Conservation (phyloP, 1,140 invertebrate genomes). For the Bombyx mandarina region DNA sequence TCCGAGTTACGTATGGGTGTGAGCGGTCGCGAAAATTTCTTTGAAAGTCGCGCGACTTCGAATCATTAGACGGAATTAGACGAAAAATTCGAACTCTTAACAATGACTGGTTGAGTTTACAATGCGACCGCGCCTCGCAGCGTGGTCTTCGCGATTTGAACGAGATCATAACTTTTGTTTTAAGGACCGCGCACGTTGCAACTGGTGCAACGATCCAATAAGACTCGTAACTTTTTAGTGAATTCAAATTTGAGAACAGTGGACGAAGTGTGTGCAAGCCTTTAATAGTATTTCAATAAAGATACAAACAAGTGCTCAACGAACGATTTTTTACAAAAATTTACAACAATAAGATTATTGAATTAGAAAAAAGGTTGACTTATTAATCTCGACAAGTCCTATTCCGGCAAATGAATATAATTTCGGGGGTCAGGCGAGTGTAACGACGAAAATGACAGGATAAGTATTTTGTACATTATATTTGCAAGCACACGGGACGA, state of each 20-base stretch:
- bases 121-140: conserved; percentile 24
- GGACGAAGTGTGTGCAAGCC: neutral
- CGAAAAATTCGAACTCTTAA: conserved; percentile 10
- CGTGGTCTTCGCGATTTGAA: neutral
- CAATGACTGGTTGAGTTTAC: conserved; percentile 63
- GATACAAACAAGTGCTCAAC: conserved; percentile 17
- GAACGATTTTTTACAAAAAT: conserved; percentile 27
- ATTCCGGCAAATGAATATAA: conserved; percentile 1
- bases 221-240: neutral
- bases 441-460: conserved; percentile 44
- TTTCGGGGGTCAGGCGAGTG: neutral
- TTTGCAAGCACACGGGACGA: conserved; percentile 47
- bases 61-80: too few relatives aligned
- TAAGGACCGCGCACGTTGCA: neutral
- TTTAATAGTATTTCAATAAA: conserved; percentile 23
- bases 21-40: conserved; percentile 32
- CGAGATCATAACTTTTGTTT: too few relatives aligned
- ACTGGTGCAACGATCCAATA: neutral
- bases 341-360: conserved; percentile 19
- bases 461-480: conserved; percentile 18
- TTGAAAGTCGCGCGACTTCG: conserved; percentile 27
- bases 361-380: conserved; percentile 5
- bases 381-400: conserved; percentile 4
- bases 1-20: conserved; percentile 54
- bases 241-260: conserved; percentile 3